Conservation (phyloP, 2,113 vertebrate genomes). For the Rhinolophus ferrumequinum region DNA sequence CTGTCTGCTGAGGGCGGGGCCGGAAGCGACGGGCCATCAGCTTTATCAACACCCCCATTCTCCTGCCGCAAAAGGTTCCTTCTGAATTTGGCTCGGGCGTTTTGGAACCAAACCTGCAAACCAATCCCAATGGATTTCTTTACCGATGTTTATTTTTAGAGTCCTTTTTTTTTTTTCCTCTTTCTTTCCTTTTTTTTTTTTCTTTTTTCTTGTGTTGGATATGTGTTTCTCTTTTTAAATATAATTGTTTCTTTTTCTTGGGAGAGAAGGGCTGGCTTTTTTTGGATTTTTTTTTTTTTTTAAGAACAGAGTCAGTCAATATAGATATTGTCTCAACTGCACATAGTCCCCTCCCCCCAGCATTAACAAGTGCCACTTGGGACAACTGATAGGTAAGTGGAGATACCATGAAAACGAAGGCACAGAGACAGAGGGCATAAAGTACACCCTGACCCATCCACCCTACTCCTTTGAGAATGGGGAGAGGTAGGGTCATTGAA, state of each 20-base stretch:
- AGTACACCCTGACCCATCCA: background rate
- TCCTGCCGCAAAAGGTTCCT: conserved; percentile 99
- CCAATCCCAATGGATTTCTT: conserved; percentile 98
- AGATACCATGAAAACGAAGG: background rate
- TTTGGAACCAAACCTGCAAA: conserved; percentile 99
- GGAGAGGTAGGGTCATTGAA: conserved; percentile 40
- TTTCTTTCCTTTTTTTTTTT: conserved; percentile 10
- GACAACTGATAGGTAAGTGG: background rate
- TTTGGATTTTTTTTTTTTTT: background rate
- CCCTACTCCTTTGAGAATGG: conserved; percentile 24
- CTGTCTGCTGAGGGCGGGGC: conserved; percentile 98
- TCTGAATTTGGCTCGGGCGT: conserved; percentile 99
- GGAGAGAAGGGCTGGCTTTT: background rate
- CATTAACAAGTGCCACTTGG: background rate
- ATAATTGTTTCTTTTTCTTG: background rate
- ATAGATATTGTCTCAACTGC: background rate
- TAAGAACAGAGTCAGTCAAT: background rate
- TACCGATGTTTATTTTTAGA: conserved; percentile 89
- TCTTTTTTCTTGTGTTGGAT: background rate
- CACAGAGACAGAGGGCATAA: background rate
- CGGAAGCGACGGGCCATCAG: conserved; percentile 97
- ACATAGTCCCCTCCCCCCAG: background rate
- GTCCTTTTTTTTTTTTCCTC: background rate
- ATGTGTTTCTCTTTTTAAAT: conserved; percentile 36
- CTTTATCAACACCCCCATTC: conserved; percentile 99